phyloP scores from a whole-genome alignment of 1,140 invertebrate genomes.

The Metaphire vulgaris region DNA sequence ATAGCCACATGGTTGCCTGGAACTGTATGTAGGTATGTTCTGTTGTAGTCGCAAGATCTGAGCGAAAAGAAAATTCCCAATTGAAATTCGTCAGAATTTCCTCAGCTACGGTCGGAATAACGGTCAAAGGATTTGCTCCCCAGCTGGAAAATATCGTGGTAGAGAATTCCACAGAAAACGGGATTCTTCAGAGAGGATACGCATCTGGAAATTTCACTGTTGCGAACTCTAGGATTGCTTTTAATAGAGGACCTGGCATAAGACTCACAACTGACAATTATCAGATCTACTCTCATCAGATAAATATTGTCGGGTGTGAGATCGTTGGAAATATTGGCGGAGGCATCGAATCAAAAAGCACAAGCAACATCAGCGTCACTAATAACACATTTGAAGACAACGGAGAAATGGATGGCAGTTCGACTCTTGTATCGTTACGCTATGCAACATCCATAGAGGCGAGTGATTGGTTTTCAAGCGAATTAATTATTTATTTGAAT shows the following conservation, averaged over 20 bases:
- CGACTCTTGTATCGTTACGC: neutral
- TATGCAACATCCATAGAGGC: too few relatives aligned
- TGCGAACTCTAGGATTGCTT: neutral
- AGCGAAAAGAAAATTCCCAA: neutral
- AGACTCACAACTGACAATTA: neutral
- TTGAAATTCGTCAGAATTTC: slow-evolving; percentile 1
- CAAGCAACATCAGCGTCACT: neutral
- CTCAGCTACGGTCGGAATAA: neutral
- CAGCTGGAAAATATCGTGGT: neutral
- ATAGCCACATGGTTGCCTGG: too few relatives aligned
- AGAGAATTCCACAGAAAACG: neutral
- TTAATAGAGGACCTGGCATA: neutral
- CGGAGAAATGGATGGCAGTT: neutral
- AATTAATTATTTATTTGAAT: too few relatives aligned
- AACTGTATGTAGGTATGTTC: too few relatives aligned
- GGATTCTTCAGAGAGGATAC: neutral
- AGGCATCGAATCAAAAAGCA: neutral
- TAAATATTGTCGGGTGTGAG: neutral
- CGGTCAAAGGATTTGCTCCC: neutral
- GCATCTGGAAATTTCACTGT: neutral
- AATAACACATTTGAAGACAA: neutral
- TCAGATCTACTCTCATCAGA: neutral
- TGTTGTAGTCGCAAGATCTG: too few relatives aligned
- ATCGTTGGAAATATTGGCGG: neutral
- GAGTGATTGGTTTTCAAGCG: too few relatives aligned